Conservation (phyloP, 2,113 vertebrate species). For the Stegastes partitus region DNA sequence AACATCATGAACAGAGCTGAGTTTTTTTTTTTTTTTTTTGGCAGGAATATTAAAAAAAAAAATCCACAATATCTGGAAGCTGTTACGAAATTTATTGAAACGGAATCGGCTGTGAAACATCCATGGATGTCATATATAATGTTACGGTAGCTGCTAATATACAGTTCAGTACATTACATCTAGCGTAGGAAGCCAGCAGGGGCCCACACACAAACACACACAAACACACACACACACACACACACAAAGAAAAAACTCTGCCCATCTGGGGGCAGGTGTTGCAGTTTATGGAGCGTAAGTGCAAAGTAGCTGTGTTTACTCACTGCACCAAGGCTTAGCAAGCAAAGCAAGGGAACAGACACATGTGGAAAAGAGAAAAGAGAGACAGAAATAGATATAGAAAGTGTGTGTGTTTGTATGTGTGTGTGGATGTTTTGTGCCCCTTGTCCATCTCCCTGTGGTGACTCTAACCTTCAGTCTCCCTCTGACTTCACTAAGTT, state of each 20-base stretch:
- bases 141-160: conserved; percentile 35
- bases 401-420: not conserved
- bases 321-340: conserved; percentile 51
- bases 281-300: conserved; percentile 80
- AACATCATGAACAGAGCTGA: not conserved
- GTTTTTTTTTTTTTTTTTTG: not conserved
- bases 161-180: conserved; percentile 45
- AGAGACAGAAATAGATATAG: conserved; percentile 45
- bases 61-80: not conserved
- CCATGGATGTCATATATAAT: conserved; percentile 19
- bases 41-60: not conserved
- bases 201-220: conserved; percentile 34
- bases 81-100: conserved; percentile 9
- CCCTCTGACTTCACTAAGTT: conserved; percentile 70
- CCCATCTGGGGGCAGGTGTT: conserved; percentile 76
- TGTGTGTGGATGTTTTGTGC: conserved; percentile 14
- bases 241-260: conserved; percentile 28
- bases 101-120: conserved; percentile 33
- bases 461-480: conserved; percentile 64
- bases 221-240: conserved; percentile 31
- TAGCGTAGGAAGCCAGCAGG: conserved; percentile 48
- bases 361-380: conserved; percentile 53
- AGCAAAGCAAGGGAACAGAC: conserved; percentile 57
- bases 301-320: conserved; percentile 69
- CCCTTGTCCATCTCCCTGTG: conserved; percentile 58